Evolutionary conservation across 2,113 vertebrate species (phyloP), one percentile per base, ranked within the genome.

Genomic region (Erpornis zantholeuca): DNA sequence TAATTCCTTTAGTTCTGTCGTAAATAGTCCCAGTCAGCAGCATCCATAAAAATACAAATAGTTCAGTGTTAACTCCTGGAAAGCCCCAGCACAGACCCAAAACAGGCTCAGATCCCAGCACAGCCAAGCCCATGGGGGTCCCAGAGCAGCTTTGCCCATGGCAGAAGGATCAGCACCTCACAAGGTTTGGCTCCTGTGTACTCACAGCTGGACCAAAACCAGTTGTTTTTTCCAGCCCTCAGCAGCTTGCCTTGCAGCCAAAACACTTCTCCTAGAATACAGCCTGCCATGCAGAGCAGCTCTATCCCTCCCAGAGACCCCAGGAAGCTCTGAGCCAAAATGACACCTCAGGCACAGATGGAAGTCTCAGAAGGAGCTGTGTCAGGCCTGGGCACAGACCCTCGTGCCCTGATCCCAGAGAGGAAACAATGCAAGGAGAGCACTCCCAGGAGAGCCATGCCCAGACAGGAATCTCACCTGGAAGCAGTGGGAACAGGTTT

Each of bases 361-460:
- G 0, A 3, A 47, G 18, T 0, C 11, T 4, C 0, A 1, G 83
- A 2, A 49, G 52, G 10, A 59, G 28, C 49, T 11, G 31, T 5
- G 27, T 2, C 33, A 45, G 64, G 12, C 9, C 38, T 8, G 56
- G 66, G 12, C 18, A 29, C n/a, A 22, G 50, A 6, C 8, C 1
- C 19, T 4, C 5, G 0, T 24, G 52, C 15, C 53, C 65, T 22
- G n/a, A 9, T 0, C 57, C 65, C 66, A 71, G 57, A 18, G 54
- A 12, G 18, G 53, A 33, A 18, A 11, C 24, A 5, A 1, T 4
- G 17, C 15, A 5, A 7, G 23, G 31, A 50, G 14, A 57, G 45
- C 21, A 11, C n/a, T 33, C 45, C 40, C 47, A 19, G 42, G 12
- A 57, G 38, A 53, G 36, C 57, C 2, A 2, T 35, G 63, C 57